Conservation (phyloP, 2,797 vertebrate species). For the Sebastes hubbsi region DNA sequence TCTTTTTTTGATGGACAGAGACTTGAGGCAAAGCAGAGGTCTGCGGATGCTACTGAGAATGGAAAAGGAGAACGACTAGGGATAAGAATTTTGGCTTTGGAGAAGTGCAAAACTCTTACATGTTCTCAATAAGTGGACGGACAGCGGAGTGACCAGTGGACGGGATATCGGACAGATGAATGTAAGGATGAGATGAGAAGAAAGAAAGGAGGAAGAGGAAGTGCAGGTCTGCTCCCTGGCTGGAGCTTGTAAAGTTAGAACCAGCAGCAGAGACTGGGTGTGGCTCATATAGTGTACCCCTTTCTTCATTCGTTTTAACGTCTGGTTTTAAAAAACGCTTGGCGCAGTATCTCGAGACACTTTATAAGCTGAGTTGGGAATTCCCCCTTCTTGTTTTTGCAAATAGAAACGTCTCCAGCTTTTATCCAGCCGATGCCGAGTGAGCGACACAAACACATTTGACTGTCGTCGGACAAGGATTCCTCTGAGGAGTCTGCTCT, state of each 20-base stretch:
- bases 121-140: slow-evolving; percentile 25
- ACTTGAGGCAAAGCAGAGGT: slow-evolving; percentile 61
- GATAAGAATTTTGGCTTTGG: slow-evolving; percentile 17
- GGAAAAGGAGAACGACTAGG: slow-evolving; percentile 13
- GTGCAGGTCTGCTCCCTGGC: slow-evolving; percentile 38
- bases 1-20: slow-evolving; percentile 54
- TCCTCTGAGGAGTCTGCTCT: slow-evolving; percentile 46
- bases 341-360: slow-evolving; percentile 56
- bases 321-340: slow-evolving; percentile 55
- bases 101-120: slow-evolving; percentile 35
- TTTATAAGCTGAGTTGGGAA: slow-evolving; percentile 52
- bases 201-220: not conserved
- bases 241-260: slow-evolving; percentile 49
- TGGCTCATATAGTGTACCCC: slow-evolving; percentile 36
- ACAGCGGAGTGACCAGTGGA: slow-evolving; percentile 29
- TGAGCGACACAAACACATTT: slow-evolving; percentile 9
- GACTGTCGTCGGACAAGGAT: slow-evolving; percentile 53
- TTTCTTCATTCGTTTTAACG: slow-evolving; percentile 53
- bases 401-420: slow-evolving; percentile 37
- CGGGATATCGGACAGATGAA: slow-evolving; percentile 58
- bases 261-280: slow-evolving; percentile 54
- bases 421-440: slow-evolving; percentile 21
- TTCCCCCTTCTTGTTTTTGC: slow-evolving; percentile 27
- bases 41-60: slow-evolving; percentile 62
- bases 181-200: slow-evolving; percentile 31